These are phyloP conservation scores for Cecropterus lyciades DNA, from an alignment of 1,140 invertebrate species.

Conservation along the genomic window DNA sequence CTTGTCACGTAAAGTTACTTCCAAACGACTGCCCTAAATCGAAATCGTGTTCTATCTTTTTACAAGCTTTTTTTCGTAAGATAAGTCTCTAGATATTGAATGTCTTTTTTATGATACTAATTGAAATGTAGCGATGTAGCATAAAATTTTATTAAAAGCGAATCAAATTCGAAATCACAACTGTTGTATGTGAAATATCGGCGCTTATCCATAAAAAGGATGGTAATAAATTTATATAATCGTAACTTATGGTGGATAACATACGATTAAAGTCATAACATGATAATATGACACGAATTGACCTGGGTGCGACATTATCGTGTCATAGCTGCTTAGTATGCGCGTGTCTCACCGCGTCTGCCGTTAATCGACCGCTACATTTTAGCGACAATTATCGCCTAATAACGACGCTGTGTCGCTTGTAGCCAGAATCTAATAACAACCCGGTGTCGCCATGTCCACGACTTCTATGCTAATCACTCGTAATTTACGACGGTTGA, in stretches of 20 bases:
- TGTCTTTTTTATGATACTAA: slow-evolving; percentile 7
- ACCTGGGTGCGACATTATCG: slow-evolving; percentile 25
- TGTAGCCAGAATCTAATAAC: slow-evolving; percentile 74
- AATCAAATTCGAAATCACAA: background rate
- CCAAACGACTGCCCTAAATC: slow-evolving; percentile 58
- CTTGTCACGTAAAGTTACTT: slow-evolving; percentile 67
- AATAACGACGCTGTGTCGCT: slow-evolving; percentile 68
- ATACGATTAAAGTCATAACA: slow-evolving; percentile 5
- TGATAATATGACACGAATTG: slow-evolving; percentile 20
- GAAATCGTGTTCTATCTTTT: slow-evolving; percentile 19
- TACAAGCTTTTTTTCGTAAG: slow-evolving; percentile 5
- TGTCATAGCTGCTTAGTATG: slow-evolving; percentile 51
- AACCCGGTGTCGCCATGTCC: slow-evolving; percentile 65
- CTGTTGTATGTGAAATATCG: background rate
- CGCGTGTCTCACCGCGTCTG: slow-evolving; percentile 47
- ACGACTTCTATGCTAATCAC: slow-evolving; percentile 79
- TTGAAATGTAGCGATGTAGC: background rate
- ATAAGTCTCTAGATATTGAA: slow-evolving; percentile 4
- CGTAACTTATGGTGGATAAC: no score
- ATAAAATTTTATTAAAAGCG: background rate
- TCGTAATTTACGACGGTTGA: slow-evolving; percentile 78
- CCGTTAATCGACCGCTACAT: slow-evolving; percentile 79
- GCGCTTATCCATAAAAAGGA: background rate
- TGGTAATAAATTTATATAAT: background rate
- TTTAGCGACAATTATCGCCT: slow-evolving; percentile 75